phyloP scores from a whole-genome alignment of 1,140 invertebrate genomes.

The Aphis gossypii region DNA sequence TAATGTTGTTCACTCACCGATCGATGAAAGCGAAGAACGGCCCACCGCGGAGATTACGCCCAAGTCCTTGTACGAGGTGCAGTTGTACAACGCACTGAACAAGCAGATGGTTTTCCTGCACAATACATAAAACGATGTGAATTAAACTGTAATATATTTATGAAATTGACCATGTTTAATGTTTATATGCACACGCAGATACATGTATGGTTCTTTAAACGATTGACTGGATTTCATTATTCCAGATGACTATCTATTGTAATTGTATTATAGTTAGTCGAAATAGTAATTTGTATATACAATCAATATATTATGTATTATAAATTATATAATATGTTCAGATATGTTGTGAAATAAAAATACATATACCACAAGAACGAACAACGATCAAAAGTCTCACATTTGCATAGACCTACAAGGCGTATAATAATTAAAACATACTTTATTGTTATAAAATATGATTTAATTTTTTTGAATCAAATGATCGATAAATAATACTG shows the following conservation, averaged over 20 bases:
- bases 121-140: neutral
- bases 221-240: neutral
- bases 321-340: no score
- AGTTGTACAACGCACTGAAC: neutral
- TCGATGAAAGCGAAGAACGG: neutral
- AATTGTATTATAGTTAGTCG: neutral
- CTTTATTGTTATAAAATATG: no score
- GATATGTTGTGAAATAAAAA: neutral
- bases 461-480: no score
- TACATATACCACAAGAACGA: neutral
- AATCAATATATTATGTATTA: no score
- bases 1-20: neutral
- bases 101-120: neutral
- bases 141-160: neutral
- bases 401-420: no score
- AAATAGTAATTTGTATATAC: neutral
- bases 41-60: neutral
- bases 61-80: neutral
- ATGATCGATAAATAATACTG: no score
- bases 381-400: neutral
- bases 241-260: neutral
- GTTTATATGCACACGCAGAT: neutral
- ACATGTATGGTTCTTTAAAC: neutral
- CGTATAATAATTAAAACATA: no score
- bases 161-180: constrained; percentile 5